These are phyloP conservation scores for Colius striatus DNA, from an alignment of 2,113 vertebrate species.

Conservation along the genomic window DNA sequence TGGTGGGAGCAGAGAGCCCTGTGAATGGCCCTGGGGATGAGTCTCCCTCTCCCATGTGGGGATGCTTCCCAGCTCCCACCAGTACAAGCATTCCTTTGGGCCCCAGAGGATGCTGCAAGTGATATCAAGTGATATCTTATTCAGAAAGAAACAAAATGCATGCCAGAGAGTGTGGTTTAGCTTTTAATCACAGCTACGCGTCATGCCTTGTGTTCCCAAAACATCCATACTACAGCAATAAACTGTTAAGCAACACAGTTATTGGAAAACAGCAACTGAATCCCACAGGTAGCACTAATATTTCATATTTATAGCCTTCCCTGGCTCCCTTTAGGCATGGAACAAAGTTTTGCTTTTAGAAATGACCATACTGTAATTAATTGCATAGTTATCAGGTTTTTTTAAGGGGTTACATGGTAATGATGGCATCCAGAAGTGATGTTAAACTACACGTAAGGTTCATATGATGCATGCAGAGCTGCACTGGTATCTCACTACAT, in stretches of 20 bases:
- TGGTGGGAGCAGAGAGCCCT: rapidly evolving
- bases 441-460: not conserved
- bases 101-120: not conserved
- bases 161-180: not conserved
- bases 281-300: not conserved
- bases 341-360: not conserved
- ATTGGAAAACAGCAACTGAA: not conserved
- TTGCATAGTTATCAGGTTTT: not conserved
- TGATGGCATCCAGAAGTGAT: not conserved
- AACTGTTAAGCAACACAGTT: not conserved
- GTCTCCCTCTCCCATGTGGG: not conserved
- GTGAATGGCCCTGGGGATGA: not conserved
- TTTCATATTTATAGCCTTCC: not conserved
- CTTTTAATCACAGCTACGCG: not conserved
- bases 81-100: not conserved
- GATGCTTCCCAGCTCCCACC: not conserved
- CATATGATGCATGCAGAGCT: not conserved
- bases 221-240: not conserved
- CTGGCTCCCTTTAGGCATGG: not conserved
- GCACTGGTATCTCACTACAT: not conserved
- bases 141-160: not conserved
- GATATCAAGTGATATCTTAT: not conserved
- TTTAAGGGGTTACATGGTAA: not conserved
- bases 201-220: not conserved
- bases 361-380: not conserved